Percentiles rank a stretch among this genome's conserved stretches.
Evolutionary conservation across 2,113 vertebrate genomes (phyloP).

Genomic region (Tichodroma muraria): DNA sequence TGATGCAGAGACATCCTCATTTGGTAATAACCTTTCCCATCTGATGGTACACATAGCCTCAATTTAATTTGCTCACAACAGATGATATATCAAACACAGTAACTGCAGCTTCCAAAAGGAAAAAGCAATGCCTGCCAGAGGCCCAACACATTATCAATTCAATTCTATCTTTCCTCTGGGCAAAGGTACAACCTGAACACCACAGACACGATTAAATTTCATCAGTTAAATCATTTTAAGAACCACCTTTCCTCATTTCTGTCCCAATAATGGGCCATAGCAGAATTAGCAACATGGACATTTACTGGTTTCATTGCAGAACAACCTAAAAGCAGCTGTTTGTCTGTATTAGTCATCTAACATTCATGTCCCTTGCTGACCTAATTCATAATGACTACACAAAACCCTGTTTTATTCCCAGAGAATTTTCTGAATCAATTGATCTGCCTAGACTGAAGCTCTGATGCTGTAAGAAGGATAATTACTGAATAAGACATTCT

Average conservation of each 20-base stretch:
- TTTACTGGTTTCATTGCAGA: constrained; percentile 13
- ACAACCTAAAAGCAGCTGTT: not conserved
- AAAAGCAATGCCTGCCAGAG: constrained; percentile 12
- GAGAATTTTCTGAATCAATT: not conserved
- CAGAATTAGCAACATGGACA: constrained; percentile 6
- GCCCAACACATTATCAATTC: constrained; percentile 30
- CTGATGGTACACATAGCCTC: not conserved
- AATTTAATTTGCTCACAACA: constrained; percentile 55
- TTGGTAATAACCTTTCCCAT: constrained; percentile 31
- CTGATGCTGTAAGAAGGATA: not conserved
- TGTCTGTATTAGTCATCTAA: not conserved
- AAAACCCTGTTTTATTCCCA: not conserved
- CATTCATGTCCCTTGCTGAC: not conserved
- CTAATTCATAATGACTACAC: not conserved
- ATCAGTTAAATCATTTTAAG: constrained; percentile 52
- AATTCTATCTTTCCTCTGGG: constrained; percentile 43
- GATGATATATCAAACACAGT: not conserved
- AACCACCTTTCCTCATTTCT: not conserved
- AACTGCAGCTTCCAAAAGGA: constrained; percentile 34
- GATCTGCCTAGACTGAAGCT: not conserved
- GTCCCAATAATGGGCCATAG: not conserved
- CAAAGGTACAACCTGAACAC: constrained; percentile 34
- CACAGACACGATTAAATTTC: constrained; percentile 45
- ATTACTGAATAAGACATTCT: not conserved
- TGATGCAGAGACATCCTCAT: not conserved